Conservation (phyloP, 1,140 invertebrate species). For the Steinernema khuongi region DNA sequence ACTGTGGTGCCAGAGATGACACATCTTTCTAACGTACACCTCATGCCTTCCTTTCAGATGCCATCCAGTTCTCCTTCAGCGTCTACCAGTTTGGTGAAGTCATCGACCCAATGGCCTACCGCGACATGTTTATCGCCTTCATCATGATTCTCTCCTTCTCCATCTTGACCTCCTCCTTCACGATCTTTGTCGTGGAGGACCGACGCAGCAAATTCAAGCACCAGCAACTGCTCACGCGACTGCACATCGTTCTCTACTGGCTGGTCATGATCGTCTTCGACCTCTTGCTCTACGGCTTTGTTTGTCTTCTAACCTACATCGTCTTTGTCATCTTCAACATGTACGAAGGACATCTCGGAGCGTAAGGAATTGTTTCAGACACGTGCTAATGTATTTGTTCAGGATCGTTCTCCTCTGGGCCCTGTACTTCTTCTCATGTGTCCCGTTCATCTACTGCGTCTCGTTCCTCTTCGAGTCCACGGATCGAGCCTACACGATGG, state of each 20-base stretch:
- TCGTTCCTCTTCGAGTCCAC: constrained; percentile 27
- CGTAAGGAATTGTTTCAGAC: not conserved
- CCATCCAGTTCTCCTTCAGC: not conserved
- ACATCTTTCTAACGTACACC: no score
- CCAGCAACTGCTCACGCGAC: constrained; percentile 34
- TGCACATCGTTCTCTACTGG: constrained; percentile 28
- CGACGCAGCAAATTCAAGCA: constrained; percentile 30
- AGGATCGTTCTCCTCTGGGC: constrained; percentile 12
- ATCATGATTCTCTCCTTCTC: constrained; percentile 21
- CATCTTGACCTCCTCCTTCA: constrained; percentile 28
- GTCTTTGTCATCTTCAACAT: constrained; percentile 20
- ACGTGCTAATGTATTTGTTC: not conserved
- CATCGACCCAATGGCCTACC: not conserved
- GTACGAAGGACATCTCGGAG: not conserved
- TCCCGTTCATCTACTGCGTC: constrained; percentile 30
- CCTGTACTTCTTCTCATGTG: constrained; percentile 22
- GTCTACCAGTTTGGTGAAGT: not conserved
- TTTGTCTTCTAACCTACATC: not conserved
- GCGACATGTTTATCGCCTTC: constrained; percentile 19
- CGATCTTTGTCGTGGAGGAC: constrained; percentile 28
- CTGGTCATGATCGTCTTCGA: constrained; percentile 16
- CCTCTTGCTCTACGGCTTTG: not conserved
- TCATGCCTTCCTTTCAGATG: not conserved
- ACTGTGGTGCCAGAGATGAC: no score
- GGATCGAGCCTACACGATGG: not conserved